phyloP scores from a whole-genome alignment of 1,140 invertebrate species.

The Drosophila trapezifrons region DNA sequence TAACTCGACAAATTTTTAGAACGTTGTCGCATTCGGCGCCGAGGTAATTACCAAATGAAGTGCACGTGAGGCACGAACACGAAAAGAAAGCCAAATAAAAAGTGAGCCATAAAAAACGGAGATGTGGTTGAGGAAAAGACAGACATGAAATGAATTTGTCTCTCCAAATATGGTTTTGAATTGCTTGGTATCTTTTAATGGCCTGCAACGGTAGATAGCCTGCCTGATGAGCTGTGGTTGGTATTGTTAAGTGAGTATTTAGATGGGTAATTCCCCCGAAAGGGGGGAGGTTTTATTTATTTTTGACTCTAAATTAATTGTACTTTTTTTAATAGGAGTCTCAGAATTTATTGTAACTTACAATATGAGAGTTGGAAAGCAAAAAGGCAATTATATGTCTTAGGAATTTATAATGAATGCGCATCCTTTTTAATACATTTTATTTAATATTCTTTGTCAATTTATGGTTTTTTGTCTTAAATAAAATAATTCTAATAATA shows the following conservation, averaged over 20 bases:
- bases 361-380: too few relatives aligned
- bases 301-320: neutral
- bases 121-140: conserved; percentile 3
- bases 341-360: neutral
- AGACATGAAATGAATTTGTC: conserved; percentile 55
- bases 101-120: conserved; percentile 31
- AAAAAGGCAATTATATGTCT: too few relatives aligned
- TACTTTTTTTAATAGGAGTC: too few relatives aligned
- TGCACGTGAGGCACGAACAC: conserved; percentile 35
- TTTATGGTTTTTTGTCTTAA: too few relatives aligned
- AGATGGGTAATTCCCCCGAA: neutral
- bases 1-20: conserved; percentile 76
- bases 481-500: neutral
- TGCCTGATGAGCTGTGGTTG: conserved; percentile 30
- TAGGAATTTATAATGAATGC: too few relatives aligned
- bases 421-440: too few relatives aligned
- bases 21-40: conserved; percentile 50
- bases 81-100: conserved; percentile 33
- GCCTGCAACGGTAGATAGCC: conserved; percentile 32
- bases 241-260: neutral
- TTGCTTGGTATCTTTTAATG: conserved; percentile 52
- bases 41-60: conserved; percentile 73
- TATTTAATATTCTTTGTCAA: too few relatives aligned
- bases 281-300: neutral
- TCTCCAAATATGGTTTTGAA: conserved; percentile 41